Percentiles rank a stretch among this genome's conserved stretches.
Evolutionary conservation across 1,140 invertebrate genomes (phyloP).

Genomic region (Leptoteleia sp.): DNA sequence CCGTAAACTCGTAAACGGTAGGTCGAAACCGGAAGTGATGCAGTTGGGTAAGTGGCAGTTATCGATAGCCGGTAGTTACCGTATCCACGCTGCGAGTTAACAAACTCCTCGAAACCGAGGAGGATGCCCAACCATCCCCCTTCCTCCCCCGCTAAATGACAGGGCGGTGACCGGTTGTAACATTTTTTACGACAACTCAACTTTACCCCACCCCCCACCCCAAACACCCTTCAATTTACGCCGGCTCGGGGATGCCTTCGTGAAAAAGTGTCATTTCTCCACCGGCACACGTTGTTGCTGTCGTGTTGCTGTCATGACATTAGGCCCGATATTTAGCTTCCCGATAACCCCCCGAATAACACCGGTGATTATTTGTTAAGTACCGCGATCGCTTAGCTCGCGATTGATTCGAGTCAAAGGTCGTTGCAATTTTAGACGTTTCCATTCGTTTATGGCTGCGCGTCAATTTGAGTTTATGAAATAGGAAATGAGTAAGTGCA

Average conservation of each 20-base stretch:
- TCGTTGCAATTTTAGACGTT: neutral
- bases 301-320: constrained; percentile 17
- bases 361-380: constrained; percentile 17
- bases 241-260: constrained; percentile 16
- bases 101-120: constrained; percentile 53
- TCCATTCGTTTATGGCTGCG: too few relatives aligned
- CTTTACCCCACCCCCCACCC: too few relatives aligned
- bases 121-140: constrained; percentile 22
- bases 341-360: neutral
- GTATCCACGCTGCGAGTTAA: constrained; percentile 47
- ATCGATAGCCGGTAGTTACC: constrained; percentile 74
- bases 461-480: too few relatives aligned
- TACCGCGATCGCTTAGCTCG: neutral
- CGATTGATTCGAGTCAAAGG: constrained; percentile 1
- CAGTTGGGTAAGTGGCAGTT: constrained; percentile 73
- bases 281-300: constrained; percentile 10
- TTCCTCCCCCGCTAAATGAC: constrained; percentile 61
- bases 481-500: too few relatives aligned
- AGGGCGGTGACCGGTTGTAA: constrained; percentile 71
- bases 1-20: constrained; percentile 75
- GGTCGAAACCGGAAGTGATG: constrained; percentile 77
- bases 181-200: constrained; percentile 70
- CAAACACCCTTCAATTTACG: constrained; percentile 29
- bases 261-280: constrained; percentile 27
- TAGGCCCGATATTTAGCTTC: constrained; percentile 13